A percentile compares a stretch with the other conserved stretches of the same genome.
phyloP scores from a whole-genome alignment of 1,140 invertebrate species.

The Drosophila varians region DNA sequence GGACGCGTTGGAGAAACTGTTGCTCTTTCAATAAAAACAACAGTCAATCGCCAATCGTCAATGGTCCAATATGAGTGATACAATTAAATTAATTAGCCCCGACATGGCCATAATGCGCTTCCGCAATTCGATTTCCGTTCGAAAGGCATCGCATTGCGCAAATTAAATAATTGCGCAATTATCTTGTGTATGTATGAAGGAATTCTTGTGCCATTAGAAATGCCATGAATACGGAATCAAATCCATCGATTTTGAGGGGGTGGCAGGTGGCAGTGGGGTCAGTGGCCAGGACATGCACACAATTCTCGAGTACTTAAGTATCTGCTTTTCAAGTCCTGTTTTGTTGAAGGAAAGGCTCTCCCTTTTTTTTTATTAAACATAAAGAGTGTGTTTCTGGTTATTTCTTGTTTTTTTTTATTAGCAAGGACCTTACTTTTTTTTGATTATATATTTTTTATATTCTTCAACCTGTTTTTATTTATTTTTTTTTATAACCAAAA shows the following conservation, averaged over 20 bases:
- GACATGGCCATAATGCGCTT: constrained; percentile 5
- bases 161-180: constrained; percentile 70
- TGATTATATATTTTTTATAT: not conserved
- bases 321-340: no score
- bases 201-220: constrained; percentile 9
- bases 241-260: not conserved
- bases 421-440: not conserved
- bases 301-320: constrained; percentile 4
- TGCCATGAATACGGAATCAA: constrained; percentile 26
- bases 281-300: not conserved
- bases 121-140: constrained; percentile 20
- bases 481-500: not conserved
- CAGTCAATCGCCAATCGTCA: constrained; percentile 1
- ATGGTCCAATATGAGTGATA: constrained; percentile 56
- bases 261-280: not conserved
- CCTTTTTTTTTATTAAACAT: not conserved
- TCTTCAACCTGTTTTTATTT: not conserved
- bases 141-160: constrained; percentile 10
- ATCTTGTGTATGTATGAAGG: not conserved
- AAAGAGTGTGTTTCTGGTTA: not conserved
- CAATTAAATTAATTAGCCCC: constrained; percentile 74
- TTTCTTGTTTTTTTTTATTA: not conserved
- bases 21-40: constrained; percentile 36
- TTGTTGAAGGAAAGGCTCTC: no score
- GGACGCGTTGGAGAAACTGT: constrained; percentile 32